A percentile compares a stretch with the other conserved stretches of the same genome.
phyloP scores from a whole-genome alignment of 1,140 invertebrate genomes.

The roundworm (Caenorhabditis elegans) region DNA sequence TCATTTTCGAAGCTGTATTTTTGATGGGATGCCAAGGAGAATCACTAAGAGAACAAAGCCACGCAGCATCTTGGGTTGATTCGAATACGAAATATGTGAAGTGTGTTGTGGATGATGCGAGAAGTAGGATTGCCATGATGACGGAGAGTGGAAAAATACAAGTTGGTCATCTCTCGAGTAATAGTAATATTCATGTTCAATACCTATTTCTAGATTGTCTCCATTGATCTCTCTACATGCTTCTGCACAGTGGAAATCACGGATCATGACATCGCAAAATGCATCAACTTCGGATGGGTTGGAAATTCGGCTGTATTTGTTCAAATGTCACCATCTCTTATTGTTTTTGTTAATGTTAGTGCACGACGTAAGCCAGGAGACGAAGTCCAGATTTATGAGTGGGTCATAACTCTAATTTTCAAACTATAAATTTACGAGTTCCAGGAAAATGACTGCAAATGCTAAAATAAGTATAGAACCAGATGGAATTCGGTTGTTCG shows the following conservation, averaged over 20 bases:
- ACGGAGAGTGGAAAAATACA: neutral
- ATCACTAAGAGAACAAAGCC: neutral
- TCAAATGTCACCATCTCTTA: neutral
- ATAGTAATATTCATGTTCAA: neutral
- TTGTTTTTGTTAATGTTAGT: neutral
- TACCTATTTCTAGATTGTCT: neutral
- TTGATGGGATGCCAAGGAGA: slow-evolving; percentile 38
- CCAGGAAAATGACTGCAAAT: slow-evolving; percentile 9
- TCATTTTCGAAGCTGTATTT: slow-evolving; percentile 12
- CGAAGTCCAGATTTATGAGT: slow-evolving; percentile 8
- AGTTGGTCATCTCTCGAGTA: no score
- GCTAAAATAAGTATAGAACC: neutral
- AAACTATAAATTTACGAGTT: neutral
- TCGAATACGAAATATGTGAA: neutral
- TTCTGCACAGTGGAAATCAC: neutral
- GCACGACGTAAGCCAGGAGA: neutral
- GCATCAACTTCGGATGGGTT: slow-evolving; percentile 25
- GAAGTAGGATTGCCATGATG: neutral
- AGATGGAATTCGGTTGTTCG: neutral
- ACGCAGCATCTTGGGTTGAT: neutral
- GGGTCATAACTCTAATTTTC: neutral
- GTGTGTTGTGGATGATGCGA: neutral
- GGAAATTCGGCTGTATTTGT: slow-evolving; percentile 22
- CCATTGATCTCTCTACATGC: slow-evolving; percentile 6
- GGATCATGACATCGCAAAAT: neutral